These are phyloP conservation scores for Uria lomvia DNA, from an alignment of 2,113 vertebrate genomes.

Conservation along the genomic window DNA sequence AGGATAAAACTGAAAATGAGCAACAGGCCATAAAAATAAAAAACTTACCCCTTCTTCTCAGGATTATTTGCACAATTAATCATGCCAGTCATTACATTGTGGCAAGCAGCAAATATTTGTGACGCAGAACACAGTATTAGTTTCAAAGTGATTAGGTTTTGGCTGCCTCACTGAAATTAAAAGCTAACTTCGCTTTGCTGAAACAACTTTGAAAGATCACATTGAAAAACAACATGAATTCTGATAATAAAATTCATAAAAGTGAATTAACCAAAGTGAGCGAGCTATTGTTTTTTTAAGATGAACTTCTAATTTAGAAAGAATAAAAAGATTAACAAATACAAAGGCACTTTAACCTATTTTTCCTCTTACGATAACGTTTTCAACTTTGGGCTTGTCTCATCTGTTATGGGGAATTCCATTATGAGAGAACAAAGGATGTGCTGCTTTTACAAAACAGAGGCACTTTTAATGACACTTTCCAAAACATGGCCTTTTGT, in stretches of 20 bases:
- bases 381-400: conserved; percentile 32
- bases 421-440: conserved; percentile 51
- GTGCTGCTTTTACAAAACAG: conserved; percentile 54
- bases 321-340: neutral
- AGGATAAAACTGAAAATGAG: neutral
- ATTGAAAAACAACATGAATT: neutral
- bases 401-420: conserved; percentile 32
- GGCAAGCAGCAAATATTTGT: neutral
- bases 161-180: neutral
- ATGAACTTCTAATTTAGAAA: conserved; percentile 13
- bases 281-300: neutral
- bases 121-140: neutral
- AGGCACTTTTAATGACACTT: conserved; percentile 58
- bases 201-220: neutral
- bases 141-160: neutral
- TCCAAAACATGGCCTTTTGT: conserved; percentile 54
- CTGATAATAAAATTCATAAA: neutral
- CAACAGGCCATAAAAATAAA: neutral
- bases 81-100: neutral
- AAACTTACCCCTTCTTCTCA: neutral
- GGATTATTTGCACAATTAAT: neutral
- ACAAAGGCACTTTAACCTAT: neutral
- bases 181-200: neutral
- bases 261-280: neutral
- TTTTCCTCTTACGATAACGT: neutral